phyloP scores from a whole-genome alignment of 2,113 vertebrate genomes.

The Tyrannus savana region DNA sequence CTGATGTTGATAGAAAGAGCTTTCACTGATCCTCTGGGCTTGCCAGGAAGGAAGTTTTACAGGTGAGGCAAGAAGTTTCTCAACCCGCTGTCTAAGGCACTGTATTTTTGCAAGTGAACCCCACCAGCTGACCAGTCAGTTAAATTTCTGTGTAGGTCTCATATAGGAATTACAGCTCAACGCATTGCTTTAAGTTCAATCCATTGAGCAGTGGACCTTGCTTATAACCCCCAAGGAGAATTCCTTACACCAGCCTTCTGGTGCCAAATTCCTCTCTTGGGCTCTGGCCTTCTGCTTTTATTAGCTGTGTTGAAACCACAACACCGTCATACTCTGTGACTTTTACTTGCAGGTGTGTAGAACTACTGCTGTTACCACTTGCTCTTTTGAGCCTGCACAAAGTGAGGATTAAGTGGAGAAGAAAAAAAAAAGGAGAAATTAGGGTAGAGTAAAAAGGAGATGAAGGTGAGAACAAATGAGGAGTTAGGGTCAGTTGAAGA shows the following conservation, averaged over 20 bases:
- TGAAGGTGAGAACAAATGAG: not conserved
- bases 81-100: not conserved
- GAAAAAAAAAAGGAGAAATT: not conserved
- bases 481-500: not conserved
- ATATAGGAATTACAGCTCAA: not conserved
- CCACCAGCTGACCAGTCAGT: not conserved
- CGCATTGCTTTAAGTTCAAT: not conserved
- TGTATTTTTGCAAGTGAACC: not conserved
- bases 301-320: not conserved
- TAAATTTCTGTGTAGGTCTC: not conserved
- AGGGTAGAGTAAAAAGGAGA: not conserved
- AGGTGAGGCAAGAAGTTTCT: constrained; percentile 74
- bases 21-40: constrained; percentile 91
- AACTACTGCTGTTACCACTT: not conserved
- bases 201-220: not conserved
- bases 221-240: not conserved
- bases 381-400: not conserved
- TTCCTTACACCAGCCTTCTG: not conserved
- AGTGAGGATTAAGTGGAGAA: not conserved
- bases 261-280: not conserved
- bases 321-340: not conserved
- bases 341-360: not conserved
- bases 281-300: not conserved
- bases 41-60: constrained; percentile 92
- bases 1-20: constrained; percentile 92